phyloP scores from a whole-genome alignment of 2,888 invertebrate species.

The Lepidochrysops patricia region DNA sequence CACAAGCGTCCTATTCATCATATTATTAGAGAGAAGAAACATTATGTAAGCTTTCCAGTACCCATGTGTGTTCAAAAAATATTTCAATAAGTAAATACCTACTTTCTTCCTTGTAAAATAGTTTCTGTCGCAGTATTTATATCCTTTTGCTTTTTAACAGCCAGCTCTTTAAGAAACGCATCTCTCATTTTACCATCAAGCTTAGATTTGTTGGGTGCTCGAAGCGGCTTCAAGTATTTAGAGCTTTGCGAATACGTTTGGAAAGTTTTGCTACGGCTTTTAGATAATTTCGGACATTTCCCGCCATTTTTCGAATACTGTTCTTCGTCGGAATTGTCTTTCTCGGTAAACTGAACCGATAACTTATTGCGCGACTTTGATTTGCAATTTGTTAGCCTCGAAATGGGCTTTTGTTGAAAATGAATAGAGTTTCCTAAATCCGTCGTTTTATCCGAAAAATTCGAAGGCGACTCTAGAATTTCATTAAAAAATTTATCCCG shows the following conservation, averaged over 20 bases:
- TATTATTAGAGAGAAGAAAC: no score
- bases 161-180: constrained; percentile 57
- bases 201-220: constrained; percentile 31
- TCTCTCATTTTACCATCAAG: constrained; percentile 51
- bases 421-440: constrained; percentile 31
- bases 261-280: constrained; percentile 50
- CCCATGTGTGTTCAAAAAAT: no score
- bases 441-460: constrained; percentile 36
- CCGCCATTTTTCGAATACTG: constrained; percentile 41
- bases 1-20: no score
- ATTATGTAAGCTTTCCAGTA: no score
- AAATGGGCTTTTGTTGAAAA: constrained; percentile 49
- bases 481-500: constrained; percentile 46
- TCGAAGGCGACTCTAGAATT: constrained; percentile 42
- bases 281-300: constrained; percentile 54
- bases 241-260: constrained; percentile 59
- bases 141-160: constrained; percentile 72
- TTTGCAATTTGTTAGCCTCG: constrained; percentile 44
- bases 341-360: constrained; percentile 48
- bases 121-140: constrained; percentile 69
- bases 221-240: constrained; percentile 46
- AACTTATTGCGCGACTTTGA: constrained; percentile 35
- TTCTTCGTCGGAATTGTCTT: constrained; percentile 40
- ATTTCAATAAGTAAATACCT: constrained; percentile 50
- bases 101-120: constrained; percentile 77